Conservation (phyloP, 2,797 vertebrate genomes). For the Chaetophractus vellerosus region DNA sequence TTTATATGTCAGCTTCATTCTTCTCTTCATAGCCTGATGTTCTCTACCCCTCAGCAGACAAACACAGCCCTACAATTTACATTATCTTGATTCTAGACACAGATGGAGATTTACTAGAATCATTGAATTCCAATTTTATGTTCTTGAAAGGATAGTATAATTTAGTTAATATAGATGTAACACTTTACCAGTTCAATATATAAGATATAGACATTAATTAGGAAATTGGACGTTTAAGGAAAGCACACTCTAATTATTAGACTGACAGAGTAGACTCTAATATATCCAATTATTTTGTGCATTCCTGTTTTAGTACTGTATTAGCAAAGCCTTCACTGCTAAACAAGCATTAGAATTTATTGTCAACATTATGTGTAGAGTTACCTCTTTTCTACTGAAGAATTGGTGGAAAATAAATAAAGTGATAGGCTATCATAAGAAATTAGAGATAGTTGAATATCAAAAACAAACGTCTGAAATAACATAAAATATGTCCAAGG, state of each 20-base stretch:
- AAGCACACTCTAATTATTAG: conserved; percentile 38
- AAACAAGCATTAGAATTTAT: not conserved
- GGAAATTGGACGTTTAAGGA: conserved; percentile 21
- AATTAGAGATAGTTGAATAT: not conserved
- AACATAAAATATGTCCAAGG: not conserved
- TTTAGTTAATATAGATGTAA: conserved; percentile 20
- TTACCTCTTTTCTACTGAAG: not conserved
- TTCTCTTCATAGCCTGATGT: not conserved
- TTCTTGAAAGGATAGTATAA: conserved; percentile 4
- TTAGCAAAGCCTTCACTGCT: not conserved
- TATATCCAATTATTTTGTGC: not conserved
- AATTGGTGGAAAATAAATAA: not conserved
- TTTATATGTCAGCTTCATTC: not conserved
- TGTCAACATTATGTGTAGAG: not conserved
- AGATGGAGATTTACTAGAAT: conserved; percentile 58
- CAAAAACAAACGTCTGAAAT: not conserved
- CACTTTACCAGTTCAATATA: not conserved
- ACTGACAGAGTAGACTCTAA: not conserved
- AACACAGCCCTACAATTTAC: not conserved
- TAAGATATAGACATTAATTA: conserved; percentile 12
- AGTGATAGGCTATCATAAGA: not conserved
- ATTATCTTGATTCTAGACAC: not conserved
- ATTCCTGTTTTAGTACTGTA: not conserved
- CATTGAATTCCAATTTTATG: conserved; percentile 23
- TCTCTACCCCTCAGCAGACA: not conserved